Evolutionary conservation across 2,888 invertebrate species (phyloP).

Genomic region (Thereva unica): DNA sequence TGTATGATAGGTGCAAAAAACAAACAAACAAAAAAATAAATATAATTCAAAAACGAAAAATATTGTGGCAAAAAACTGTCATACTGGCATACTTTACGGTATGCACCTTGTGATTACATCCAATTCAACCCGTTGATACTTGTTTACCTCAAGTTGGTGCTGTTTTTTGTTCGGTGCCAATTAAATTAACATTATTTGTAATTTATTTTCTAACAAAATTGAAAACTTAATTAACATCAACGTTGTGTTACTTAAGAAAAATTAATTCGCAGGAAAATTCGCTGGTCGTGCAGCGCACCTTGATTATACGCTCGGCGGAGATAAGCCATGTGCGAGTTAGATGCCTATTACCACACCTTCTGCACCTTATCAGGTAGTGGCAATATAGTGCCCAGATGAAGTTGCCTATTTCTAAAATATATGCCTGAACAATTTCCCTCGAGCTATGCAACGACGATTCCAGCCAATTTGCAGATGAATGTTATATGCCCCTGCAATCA

Average conservation of each 20-base stretch:
- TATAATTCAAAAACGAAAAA: too few species aligned
- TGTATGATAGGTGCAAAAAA: too few species aligned
- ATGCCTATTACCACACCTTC: conserved; percentile 5
- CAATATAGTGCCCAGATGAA: not conserved
- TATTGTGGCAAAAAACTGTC: too few species aligned
- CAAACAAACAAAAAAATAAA: too few species aligned
- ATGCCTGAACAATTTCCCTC: conserved; percentile 18
- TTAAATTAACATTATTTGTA: conserved; percentile 35
- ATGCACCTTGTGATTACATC: too few species aligned
- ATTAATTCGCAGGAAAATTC: conserved; percentile 19
- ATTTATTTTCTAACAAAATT: conserved; percentile 31
- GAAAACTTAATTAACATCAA: conserved; percentile 30
- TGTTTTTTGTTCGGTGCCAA: conserved; percentile 6
- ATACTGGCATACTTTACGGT: too few species aligned
- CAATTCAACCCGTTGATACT: not conserved
- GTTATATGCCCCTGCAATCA: not conserved
- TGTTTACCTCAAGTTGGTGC: not conserved
- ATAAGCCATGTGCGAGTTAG: not conserved
- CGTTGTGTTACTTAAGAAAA: conserved; percentile 16
- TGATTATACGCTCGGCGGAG: not conserved
- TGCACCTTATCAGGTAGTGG: conserved; percentile 20
- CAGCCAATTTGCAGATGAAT: conserved; percentile 10
- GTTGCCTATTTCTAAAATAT: conserved; percentile 22
- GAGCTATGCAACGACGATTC: conserved; percentile 11
- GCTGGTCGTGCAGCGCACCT: not conserved